These are phyloP conservation scores for Amphimallon solstitiale DNA, from an alignment of 2,888 invertebrate species.

Conservation along the genomic window DNA sequence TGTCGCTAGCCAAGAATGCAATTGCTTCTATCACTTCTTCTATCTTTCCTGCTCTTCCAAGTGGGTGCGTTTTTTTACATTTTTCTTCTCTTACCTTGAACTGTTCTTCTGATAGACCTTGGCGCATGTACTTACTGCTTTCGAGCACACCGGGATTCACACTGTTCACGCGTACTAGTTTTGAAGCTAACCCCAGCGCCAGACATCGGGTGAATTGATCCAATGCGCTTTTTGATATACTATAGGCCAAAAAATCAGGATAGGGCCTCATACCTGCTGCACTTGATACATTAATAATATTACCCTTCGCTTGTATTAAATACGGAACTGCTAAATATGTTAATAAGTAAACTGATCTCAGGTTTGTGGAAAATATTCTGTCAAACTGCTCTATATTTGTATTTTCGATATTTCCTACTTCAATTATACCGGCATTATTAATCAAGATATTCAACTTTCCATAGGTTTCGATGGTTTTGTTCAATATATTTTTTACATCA, in stretches of 20 bases:
- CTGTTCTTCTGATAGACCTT: not conserved
- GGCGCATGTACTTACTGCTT: constrained; percentile 52
- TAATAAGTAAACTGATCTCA: constrained; percentile 70
- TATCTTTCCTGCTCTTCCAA: constrained; percentile 65
- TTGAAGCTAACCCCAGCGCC: constrained; percentile 63
- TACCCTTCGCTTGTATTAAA: constrained; percentile 69
- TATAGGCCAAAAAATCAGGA: not conserved
- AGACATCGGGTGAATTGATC: constrained; percentile 70
- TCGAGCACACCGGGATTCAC: constrained; percentile 69
- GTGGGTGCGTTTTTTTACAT: constrained; percentile 66
- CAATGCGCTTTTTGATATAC: constrained; percentile 68
- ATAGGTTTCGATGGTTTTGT: constrained; percentile 58
- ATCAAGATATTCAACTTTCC: constrained; percentile 62
- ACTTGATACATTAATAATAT: constrained; percentile 54
- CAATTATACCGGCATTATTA: constrained; percentile 69
- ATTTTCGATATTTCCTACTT: constrained; percentile 57
- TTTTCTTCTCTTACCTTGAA: constrained; percentile 63
- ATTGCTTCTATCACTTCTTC: constrained; percentile 68
- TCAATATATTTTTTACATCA: constrained; percentile 57
- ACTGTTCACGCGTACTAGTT: constrained; percentile 64
- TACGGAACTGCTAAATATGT: constrained; percentile 75
- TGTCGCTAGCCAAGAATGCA: constrained; percentile 67
- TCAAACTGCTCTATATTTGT: constrained; percentile 53
- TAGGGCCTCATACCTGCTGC: not conserved
- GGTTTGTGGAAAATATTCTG: constrained; percentile 72